Evolutionary conservation across 2,888 invertebrate species (phyloP).

Genomic region (Chouioia cunea): DNA sequence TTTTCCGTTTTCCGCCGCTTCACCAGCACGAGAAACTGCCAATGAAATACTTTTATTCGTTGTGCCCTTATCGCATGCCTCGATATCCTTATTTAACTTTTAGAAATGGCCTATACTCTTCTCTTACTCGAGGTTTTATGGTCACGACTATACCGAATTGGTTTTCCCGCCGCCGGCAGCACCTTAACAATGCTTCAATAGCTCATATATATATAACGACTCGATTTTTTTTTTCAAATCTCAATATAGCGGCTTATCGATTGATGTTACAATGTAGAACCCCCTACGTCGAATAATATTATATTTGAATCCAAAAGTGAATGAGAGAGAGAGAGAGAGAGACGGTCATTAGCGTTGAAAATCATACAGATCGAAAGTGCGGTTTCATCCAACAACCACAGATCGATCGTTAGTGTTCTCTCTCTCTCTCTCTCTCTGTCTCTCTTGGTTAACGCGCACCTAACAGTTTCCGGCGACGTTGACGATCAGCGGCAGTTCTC

Average conservation of each 20-base stretch:
- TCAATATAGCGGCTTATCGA: too few species aligned
- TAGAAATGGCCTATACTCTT: background rate
- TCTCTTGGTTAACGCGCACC: too few species aligned
- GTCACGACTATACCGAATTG: constrained; percentile 14
- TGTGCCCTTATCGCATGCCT: background rate
- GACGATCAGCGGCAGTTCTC: constrained; percentile 59
- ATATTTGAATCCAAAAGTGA: too few species aligned
- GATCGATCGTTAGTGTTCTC: constrained; percentile 38
- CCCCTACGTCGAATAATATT: too few species aligned
- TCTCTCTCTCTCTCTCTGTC: background rate
- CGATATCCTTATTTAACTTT: constrained; percentile 33
- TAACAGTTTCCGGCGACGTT: constrained; percentile 66
- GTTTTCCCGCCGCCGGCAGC: constrained; percentile 3
- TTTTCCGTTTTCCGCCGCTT: constrained; percentile 31
- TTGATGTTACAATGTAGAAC: too few species aligned
- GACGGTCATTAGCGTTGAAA: constrained; percentile 1
- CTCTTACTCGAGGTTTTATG: constrained; percentile 13
- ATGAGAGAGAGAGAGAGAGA: background rate
- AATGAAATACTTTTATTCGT: constrained; percentile 39
- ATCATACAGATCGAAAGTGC: constrained; percentile 39
- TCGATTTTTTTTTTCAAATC: too few species aligned
- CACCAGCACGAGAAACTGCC: constrained; percentile 12
- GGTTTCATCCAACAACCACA: constrained; percentile 29
- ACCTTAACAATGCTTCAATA: too few species aligned
- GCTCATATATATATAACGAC: too few species aligned